Base-by-base conservation (phyloP, 2,113 vertebrate species). In the Dendrocopos noguchii region DNA sequence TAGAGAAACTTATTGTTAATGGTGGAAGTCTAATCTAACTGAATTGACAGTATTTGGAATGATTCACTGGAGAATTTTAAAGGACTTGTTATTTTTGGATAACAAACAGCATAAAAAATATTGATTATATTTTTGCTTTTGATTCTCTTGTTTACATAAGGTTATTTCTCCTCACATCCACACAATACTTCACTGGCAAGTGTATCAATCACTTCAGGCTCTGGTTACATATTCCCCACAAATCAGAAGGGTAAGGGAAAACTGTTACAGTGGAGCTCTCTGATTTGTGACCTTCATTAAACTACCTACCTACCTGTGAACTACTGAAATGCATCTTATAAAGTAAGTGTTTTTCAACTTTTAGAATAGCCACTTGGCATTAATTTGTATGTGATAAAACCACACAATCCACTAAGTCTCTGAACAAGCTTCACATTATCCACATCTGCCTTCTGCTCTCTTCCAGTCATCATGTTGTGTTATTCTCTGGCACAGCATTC, bases 41-140 rank as follows among this genome's bases (percentile, higher is more conserved):
- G 72, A 82, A 67, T 70, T 79, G 70, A 60, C 60, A 60, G 42
- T 29, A 53, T 84, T 84, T 64, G 22, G 56, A 33, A 84, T 86
- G 64, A 81, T 88, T 93, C 79, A 93, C 39, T 59, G 46, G 14
- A 77, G n/a, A 91, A 89, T 12, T 91, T 79, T 44, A 80, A 91
- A 89, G 19, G 11, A 80, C 33, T 80, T 89, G 59, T 71, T 93
- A 89, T 85, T 93, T 96, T 85, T 79, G 25, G 44, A 79, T 87
- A 88, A 82, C 29, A 81, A 81, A 55, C 27, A 74, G 7, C 81
- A 82, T 92, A 88, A 70, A 90, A 93, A 88, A 52, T 91, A 85
- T 74, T 64, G 81, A 89, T 89, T 85, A 21, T 12, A 17, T 80
- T 93, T 85, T 85, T 93, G 42, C 33, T 74, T 89, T 87, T 66